Conservation (phyloP, 2,888 invertebrate genomes). For the Acleris holmiana region DNA sequence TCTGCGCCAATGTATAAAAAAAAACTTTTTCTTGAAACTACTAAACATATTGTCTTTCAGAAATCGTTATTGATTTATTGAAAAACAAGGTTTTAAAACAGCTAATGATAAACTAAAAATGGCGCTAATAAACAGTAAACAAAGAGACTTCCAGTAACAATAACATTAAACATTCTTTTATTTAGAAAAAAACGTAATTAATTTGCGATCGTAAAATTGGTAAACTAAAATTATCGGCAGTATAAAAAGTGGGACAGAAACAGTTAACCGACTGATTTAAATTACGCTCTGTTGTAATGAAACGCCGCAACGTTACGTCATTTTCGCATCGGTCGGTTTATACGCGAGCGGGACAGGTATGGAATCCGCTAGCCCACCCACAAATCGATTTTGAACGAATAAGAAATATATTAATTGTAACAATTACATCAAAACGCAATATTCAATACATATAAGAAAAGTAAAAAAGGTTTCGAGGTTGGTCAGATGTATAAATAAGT, state of each 20-base stretch:
- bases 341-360: conserved; percentile 61
- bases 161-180: conserved; percentile 46
- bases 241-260: conserved; percentile 58
- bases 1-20: neutral
- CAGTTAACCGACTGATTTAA: conserved; percentile 61
- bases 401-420: conserved; percentile 50
- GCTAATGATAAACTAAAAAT: neutral
- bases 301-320: conserved; percentile 67
- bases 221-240: conserved; percentile 47
- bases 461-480: conserved; percentile 6
- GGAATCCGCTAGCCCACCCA: conserved; percentile 73
- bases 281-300: conserved; percentile 54
- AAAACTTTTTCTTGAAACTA: neutral
- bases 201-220: conserved; percentile 37
- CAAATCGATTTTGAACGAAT: conserved; percentile 81
- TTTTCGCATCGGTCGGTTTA: conserved; percentile 66
- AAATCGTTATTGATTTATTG: conserved; percentile 29
- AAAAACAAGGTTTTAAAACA: conserved; percentile 4
- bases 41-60: neutral
- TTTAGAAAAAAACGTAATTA: conserved; percentile 54
- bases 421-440: conserved; percentile 47
- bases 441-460: conserved; percentile 41
- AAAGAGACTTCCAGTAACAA: neutral
- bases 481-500: conserved; percentile 49
- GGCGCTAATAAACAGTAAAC: neutral